Evolutionary conservation across 2,113 vertebrate species (phyloP).

Genomic region (Caloenas nicobarica): DNA sequence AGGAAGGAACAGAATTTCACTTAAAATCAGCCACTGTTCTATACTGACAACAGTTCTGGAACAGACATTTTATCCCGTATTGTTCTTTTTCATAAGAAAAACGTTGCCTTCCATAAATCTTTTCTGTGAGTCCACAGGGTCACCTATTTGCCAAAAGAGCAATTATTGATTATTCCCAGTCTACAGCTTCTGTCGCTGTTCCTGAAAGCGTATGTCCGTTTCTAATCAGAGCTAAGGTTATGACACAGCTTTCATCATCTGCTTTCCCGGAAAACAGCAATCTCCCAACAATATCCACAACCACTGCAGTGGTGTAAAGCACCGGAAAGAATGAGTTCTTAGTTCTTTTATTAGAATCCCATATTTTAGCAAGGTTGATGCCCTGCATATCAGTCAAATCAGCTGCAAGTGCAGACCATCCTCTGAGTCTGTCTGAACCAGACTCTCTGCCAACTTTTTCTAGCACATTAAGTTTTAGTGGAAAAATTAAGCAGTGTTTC

Average conservation of each 20-base stretch:
- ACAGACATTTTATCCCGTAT: conserved; percentile 37
- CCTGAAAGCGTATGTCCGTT: conserved; percentile 45
- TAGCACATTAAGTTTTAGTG: neutral
- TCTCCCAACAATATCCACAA: neutral
- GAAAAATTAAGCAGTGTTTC: neutral
- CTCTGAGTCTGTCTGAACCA: neutral
- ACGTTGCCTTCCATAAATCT: conserved; percentile 52
- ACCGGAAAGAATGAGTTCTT: neutral
- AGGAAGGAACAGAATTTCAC: conserved; percentile 24
- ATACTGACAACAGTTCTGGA: conserved; percentile 22
- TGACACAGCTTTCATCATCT: conserved; percentile 39
- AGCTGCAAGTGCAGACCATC: neutral
- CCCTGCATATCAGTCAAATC: conserved; percentile 26
- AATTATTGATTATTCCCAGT: conserved; percentile 66
- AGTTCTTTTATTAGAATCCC: conserved; percentile 29
- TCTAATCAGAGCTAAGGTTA: conserved; percentile 58
- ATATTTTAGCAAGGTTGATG: conserved; percentile 23
- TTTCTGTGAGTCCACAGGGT: conserved; percentile 49
- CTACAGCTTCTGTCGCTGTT: conserved; percentile 19
- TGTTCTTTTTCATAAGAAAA: conserved; percentile 62
- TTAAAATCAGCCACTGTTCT: conserved; percentile 42
- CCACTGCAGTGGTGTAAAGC: neutral
- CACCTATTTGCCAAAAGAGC: conserved; percentile 62
- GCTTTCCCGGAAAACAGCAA: conserved; percentile 12
- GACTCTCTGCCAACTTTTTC: neutral